Evolutionary conservation across 1,140 invertebrate species (phyloP), one percentile per base, ranked within the genome.

Genomic region (Holcopasites calliopsidis): DNA sequence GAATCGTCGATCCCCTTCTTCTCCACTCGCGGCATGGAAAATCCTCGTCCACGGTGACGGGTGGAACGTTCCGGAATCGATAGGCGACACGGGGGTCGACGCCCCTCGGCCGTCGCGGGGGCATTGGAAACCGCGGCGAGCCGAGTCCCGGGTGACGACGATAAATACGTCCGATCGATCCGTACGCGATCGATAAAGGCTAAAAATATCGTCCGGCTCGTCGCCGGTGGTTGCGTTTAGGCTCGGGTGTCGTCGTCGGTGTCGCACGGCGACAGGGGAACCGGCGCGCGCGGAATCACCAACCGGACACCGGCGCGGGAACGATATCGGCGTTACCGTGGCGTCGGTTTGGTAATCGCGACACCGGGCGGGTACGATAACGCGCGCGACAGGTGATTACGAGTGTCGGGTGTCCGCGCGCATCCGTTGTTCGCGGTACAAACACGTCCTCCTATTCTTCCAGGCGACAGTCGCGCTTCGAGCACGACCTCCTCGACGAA

Each of bases 391-490:
- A 87, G 86, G 86, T 87, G 81, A 83, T 83, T 85, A 77, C 68
- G 75, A 83, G 76, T 89, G 87, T 89, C 86, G 70, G 35, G 65
- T 89, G 72, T 87, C 84, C 79, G 75, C 86, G 86, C 74, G 86
- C 83, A 87, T 86, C 85, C 82, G 86, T 84, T 87, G 80, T 87
- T 86, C 85, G 73, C 72, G 52, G 50, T 77, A 79, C 23, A 58
- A n/a, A n/a, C n/a, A 80, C 78, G 74, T 40, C 73, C 42, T 74
- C 57, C 28, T 11, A 8, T 6, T 42, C 44, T n/a, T 38, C 31
- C 8, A 11, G 57, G 4, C 33, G 18, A 18, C 47, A 16, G 18
- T 16, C 1, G 1, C n/a, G n/a, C n/a, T n/a, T n/a, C n/a, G 16
- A 7, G 33, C 13, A 40, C 10, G 0, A 28, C 3, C n/a, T n/a